A percentile compares a stretch with the other conserved stretches of the same genome.
Conservation (phyloP, 2,113 vertebrate genomes). For the Mobula hypostoma region DNA sequence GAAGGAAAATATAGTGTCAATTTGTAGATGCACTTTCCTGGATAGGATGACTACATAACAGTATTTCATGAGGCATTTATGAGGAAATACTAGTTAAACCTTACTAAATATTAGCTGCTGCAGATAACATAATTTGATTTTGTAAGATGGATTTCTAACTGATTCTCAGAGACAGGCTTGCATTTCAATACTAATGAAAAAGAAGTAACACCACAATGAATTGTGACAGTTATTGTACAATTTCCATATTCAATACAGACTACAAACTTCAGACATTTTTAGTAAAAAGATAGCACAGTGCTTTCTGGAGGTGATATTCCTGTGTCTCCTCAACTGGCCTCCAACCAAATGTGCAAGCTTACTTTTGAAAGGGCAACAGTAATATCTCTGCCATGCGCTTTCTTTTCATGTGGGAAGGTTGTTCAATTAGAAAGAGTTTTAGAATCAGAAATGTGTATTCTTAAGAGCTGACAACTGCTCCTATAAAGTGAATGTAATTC, state of each 20-base stretch:
- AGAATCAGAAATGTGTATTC: too few relatives aligned
- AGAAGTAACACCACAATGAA: neutral
- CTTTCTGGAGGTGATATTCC: neutral
- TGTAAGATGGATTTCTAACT: neutral
- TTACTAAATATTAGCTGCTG: neutral
- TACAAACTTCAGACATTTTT: neutral
- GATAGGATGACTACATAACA: too few relatives aligned
- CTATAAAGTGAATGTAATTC: neutral
- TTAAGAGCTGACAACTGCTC: too few relatives aligned
- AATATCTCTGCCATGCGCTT: neutral
- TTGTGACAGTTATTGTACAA: neutral
- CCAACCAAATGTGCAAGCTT: neutral
- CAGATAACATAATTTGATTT: neutral
- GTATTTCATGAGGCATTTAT: neutral
- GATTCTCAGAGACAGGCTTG: neutral
- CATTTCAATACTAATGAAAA: neutral
- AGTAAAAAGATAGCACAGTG: neutral
- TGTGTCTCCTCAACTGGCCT: too few relatives aligned
- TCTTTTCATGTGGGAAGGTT: neutral
- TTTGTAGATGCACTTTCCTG: neutral
- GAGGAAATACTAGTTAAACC: neutral
- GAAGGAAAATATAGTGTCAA: neutral
- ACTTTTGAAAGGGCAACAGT: neutral
- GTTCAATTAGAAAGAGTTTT: neutral
- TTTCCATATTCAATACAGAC: neutral